Conservation (phyloP, 2,797 vertebrate genomes). For the Tapera naevia region DNA sequence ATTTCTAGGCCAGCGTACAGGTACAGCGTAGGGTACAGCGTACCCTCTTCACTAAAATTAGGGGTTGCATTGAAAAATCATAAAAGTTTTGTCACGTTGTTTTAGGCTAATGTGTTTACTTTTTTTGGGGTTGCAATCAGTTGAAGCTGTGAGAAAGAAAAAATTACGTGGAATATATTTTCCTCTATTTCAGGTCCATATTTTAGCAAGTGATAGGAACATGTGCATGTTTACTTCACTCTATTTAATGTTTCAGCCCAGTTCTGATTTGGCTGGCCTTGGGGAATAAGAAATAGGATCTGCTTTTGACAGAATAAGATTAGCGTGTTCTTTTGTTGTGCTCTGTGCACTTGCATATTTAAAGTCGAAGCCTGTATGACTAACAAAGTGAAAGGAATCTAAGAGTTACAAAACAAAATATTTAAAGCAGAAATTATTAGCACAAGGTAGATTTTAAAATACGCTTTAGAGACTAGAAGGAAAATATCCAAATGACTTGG, state of each 20-base stretch:
- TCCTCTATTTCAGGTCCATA: neutral
- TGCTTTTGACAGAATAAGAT: slow-evolving; percentile 45
- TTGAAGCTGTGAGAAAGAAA: neutral
- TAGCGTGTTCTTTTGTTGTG: slow-evolving; percentile 3
- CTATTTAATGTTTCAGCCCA: slow-evolving; percentile 18
- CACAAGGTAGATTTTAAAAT: neutral
- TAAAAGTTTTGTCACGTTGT: neutral
- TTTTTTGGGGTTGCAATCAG: neutral
- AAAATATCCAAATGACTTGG: neutral
- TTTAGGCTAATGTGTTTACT: neutral
- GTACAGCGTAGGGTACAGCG: too few relatives aligned
- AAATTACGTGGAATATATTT: neutral
- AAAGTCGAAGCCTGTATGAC: neutral
- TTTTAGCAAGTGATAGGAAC: slow-evolving; percentile 6
- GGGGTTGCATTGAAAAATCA: neutral
- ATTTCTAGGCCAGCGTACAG: neutral
- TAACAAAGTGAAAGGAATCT: slow-evolving; percentile 26
- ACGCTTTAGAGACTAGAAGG: neutral
- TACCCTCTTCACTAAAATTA: neutral
- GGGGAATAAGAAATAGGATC: slow-evolving; percentile 26
- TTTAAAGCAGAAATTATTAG: slow-evolving; percentile 27
- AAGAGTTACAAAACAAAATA: slow-evolving; percentile 23
- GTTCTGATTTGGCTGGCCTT: neutral
- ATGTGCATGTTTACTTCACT: neutral
- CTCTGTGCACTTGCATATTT: slow-evolving; percentile 1